Evolutionary conservation across 2,113 vertebrate species (phyloP), one percentile per base, ranked within the genome.

Genomic region (Hepsetus odoe): DNA sequence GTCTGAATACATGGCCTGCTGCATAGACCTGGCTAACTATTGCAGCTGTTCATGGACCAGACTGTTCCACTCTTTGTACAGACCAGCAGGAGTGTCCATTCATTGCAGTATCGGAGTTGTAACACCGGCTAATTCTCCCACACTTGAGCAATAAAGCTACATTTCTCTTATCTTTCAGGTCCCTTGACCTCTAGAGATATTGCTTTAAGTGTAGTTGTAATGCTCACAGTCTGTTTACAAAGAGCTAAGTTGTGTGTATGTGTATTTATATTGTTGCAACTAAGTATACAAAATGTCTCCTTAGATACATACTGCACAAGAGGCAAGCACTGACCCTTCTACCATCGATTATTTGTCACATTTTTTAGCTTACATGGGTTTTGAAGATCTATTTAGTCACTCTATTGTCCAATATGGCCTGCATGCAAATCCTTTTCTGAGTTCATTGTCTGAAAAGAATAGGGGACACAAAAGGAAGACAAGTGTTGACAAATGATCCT

Each of bases 401-500:
- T 58, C 86, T 76, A 86, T 93, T 93, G 90, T 93, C 85, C 80
- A 81, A 80, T 16, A 49, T 77, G 61, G 88, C 88, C 84, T 88
- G 79, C 89, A 91, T 93, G 90, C 90, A 87, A 90, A 92, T 90
- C 86, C 72, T 74, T 84, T 85, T 85, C 86, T 91, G 81, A 80
- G 84, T 82, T 83, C 88, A 88, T 93, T 91, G 91, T 91, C 85
- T 82, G 77, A 85, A 83, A 70, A 90, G 91, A 93, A 91, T 88
- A 85, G 84, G 77, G 66, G 80, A 86, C 86, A 91, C 90, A 91
- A 90, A 87, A 85, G 89, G 88, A 88, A 79, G 91, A 92, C 92
- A 90, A 87, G 85, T 75, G 38, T 84, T 94, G 92, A 94, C 93
- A 91, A 93, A 94, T 90, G 91, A 92, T 90, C 85, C 69, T 66